A percentile compares a stretch with the other conserved stretches of the same genome.
These are phyloP conservation scores for Pilophorus perplexus DNA, from an alignment of 2,888 invertebrate genomes.

Conservation along the genomic window DNA sequence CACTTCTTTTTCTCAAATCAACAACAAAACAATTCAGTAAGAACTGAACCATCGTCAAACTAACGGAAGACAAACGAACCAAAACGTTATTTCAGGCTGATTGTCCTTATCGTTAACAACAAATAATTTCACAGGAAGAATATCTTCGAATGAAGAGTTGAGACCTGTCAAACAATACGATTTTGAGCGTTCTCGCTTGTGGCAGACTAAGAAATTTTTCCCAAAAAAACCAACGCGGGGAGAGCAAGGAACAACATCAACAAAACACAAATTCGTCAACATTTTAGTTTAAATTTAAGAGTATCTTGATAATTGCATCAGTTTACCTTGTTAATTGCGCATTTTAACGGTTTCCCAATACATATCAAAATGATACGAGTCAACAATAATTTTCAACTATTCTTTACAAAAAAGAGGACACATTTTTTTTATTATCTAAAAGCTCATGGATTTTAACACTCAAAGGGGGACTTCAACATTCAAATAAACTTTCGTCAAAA, in stretches of 20 bases:
- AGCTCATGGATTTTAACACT: constrained; percentile 33
- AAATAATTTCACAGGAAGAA: constrained; percentile 11
- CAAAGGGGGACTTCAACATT: background rate
- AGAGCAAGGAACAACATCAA: background rate
- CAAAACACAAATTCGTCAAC: constrained; percentile 14
- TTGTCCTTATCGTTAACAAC: constrained; percentile 37
- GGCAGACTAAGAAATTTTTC: background rate
- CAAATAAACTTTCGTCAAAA: background rate
- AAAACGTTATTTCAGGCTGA: constrained; percentile 35
- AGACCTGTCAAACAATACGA: constrained; percentile 10
- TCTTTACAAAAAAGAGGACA: constrained; percentile 21
- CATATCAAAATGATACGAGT: background rate
- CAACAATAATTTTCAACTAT: constrained; percentile 14
- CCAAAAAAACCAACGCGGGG: background rate
- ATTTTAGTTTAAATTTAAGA: constrained; percentile 24
- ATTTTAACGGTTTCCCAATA: constrained; percentile 16
- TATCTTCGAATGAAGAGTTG: background rate
- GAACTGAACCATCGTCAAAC: constrained; percentile 7
- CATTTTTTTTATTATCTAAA: constrained; percentile 31
- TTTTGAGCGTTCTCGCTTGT: constrained; percentile 30
- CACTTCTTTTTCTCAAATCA: constrained; percentile 11
- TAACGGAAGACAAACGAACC: constrained; percentile 11
- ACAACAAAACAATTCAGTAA: constrained; percentile 21
- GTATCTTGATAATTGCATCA: constrained; percentile 40
- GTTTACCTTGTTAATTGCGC: constrained; percentile 40